Base-by-base conservation (phyloP, 2,113 vertebrate species). In the Sphaerodactylus townsendi region DNA sequence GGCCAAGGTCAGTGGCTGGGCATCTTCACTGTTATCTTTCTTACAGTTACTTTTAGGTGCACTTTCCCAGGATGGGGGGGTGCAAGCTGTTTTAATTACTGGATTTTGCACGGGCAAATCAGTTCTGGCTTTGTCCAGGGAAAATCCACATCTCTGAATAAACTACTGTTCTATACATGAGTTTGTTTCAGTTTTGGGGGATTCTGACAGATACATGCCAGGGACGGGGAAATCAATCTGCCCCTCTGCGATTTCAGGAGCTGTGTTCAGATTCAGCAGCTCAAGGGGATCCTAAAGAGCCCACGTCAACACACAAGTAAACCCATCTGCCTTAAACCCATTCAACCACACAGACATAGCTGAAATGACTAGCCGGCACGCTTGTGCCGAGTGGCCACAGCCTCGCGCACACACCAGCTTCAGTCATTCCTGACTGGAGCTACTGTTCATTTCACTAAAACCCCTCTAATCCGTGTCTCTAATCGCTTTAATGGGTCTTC, bases 401-500 rank as follows among this genome's bases (percentile, higher is more conserved):
- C 53, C 69, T 44, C 37, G 19, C 69, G 33, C 17, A 30, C 39
- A 44, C 59, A 4, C 78, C 78, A 48, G 53, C 39, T 70, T 72
- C 80, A 44, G 69, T 53, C 59, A 53, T 73, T 73, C 69, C 69
- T 73, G 69, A 73, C 69, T 23, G 53, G 80, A 64, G 70, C 69
- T 64, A 30, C 80, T 73, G 80, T 56, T 82, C 80, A 82, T 82
- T 82, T 82, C 44, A 39, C 37, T 82, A 62, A 82, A 82, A 82
- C 3, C 15, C 30, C 68, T 35, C 80, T 82, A 82, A 82, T 82
- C 80, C 80, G 69, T 30, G 72, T 82, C 53, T 44, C 80, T 82
- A 82, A 82, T 82, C 80, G 80, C 80, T 82, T 73, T 82, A 82
- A 82, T 82, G 80, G 80, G 80, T 56, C 80, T 82, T 82, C 80